These are phyloP conservation scores for Thoracochromis brauschi DNA, from an alignment of 2,113 vertebrate species.

Conservation along the genomic window DNA sequence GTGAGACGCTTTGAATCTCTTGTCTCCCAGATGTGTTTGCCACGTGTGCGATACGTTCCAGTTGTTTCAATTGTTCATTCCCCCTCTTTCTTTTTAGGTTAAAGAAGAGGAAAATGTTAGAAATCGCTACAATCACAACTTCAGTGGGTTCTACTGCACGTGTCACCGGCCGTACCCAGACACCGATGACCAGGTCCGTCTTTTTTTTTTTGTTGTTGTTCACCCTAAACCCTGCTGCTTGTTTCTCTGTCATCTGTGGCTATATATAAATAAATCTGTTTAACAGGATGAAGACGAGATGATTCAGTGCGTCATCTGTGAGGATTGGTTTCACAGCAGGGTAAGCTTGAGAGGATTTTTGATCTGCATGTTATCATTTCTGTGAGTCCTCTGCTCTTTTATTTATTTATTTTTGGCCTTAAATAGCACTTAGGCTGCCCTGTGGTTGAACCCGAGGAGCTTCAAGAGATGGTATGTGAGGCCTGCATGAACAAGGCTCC, in stretches of 20 bases:
- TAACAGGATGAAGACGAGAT: slow-evolving; percentile 87
- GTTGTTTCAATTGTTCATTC: background rate
- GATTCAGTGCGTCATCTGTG: slow-evolving; percentile 94
- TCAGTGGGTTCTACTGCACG: slow-evolving; percentile 85
- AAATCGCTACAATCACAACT: slow-evolving; percentile 93
- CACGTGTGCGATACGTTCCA: rapidly evolving
- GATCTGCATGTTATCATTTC: too few relatives aligned
- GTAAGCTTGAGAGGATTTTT: slow-evolving; percentile 62
- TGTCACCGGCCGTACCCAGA: slow-evolving; percentile 93
- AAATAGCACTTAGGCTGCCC: slow-evolving; percentile 82
- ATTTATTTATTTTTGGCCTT: background rate
- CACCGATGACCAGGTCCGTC: slow-evolving; percentile 81
- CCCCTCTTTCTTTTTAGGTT: slow-evolving; percentile 59
- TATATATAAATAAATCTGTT: background rate
- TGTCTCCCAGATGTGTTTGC: background rate
- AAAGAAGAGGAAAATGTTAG: slow-evolving; percentile 78
- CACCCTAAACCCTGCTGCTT: background rate
- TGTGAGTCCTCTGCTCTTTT: background rate
- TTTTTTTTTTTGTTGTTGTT: rapidly evolving
- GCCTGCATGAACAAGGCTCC: slow-evolving; percentile 85
- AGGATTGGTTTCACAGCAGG: slow-evolving; percentile 94
- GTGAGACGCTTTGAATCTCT: slow-evolving; percentile 65
- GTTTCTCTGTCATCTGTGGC: background rate
- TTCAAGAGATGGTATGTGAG: slow-evolving; percentile 92
- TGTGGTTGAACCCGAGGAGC: slow-evolving; percentile 80